Evolutionary conservation across 1,140 invertebrate species (phyloP), one percentile per base, ranked within the genome.

Genomic region (Diprion similis): DNA sequence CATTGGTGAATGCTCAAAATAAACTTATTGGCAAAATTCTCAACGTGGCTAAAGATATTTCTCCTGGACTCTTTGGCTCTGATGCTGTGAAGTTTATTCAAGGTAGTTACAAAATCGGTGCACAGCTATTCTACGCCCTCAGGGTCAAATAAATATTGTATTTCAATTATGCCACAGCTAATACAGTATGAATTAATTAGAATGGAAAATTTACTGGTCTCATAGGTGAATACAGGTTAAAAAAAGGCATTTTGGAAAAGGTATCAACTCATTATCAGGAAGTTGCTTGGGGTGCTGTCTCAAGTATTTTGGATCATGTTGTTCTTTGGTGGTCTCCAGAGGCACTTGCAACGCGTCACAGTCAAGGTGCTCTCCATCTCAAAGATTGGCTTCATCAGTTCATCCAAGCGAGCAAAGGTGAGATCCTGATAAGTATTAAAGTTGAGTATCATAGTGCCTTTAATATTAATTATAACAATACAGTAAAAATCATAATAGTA

Each of bases 301-400:
- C 93, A 6, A 91, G 91, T 65, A 93, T 91, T 80, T 84, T 94
- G 67, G 94, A 95, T 81, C 93, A 95, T 77, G 91, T 94, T 8
- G 87, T 95, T n/a, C 86, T 95, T 1, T 95, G 94, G 94, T 95
- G 94, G 94, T 92, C 92, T 8, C 83, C 90, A 1, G 91, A 90
- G 74, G 92, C 93, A 0, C 86, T 94, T 8, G 91, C 92, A 18
- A 90, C 89, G 51, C 90, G 90, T 83, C 89, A 87, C 73, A 80
- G 76, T 51, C 78, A 82, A 48, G 82, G 81, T 0, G 80, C 85
- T 73, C 90, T 91, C 75, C 90, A 92, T 71, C 90, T 93, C 15
- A 90, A 91, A 72, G 91, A 92, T 18, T 92, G 92, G 79, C 90
- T 94, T 78, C 92, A 93, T 81, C 89, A 80, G 11, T 85, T 85